A percentile compares a stretch with the other conserved stretches of the same genome.
Conservation (phyloP, 2,113 vertebrate species). For the Chlorodrepanis virens region DNA sequence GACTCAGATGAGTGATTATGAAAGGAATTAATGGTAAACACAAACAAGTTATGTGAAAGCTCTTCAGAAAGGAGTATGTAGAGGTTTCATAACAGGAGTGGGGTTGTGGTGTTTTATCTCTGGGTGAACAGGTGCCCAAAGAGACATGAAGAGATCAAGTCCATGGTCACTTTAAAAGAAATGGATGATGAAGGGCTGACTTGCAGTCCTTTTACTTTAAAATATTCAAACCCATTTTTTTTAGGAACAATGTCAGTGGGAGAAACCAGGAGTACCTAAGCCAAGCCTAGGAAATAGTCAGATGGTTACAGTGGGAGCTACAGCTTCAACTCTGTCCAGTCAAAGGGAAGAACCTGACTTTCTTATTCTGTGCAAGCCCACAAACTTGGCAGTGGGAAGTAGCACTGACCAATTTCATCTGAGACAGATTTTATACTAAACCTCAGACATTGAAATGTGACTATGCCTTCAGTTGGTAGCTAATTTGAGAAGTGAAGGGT, state of each 20-base stretch:
- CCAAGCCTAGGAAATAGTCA: neutral
- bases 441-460: neutral
- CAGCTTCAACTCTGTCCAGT: rapidly evolving
- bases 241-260: neutral
- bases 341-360: neutral
- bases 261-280: neutral
- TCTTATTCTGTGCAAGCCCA: neutral
- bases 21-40: neutral
- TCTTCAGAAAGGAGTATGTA: neutral
- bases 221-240: neutral
- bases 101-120: neutral
- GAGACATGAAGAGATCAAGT: neutral
- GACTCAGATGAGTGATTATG: neutral
- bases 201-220: neutral
- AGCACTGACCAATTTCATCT: neutral
- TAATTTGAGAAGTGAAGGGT: neutral
- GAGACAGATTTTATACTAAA: neutral
- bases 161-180: neutral
- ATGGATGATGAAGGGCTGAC: neutral
- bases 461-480: neutral
- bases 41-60: neutral
- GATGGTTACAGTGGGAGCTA: neutral
- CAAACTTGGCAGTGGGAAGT: neutral
- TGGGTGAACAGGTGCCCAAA: neutral
- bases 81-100: neutral